phyloP scores from a whole-genome alignment of 53 echinoderm and acorn worm species.

The Henricia sp. region DNA sequence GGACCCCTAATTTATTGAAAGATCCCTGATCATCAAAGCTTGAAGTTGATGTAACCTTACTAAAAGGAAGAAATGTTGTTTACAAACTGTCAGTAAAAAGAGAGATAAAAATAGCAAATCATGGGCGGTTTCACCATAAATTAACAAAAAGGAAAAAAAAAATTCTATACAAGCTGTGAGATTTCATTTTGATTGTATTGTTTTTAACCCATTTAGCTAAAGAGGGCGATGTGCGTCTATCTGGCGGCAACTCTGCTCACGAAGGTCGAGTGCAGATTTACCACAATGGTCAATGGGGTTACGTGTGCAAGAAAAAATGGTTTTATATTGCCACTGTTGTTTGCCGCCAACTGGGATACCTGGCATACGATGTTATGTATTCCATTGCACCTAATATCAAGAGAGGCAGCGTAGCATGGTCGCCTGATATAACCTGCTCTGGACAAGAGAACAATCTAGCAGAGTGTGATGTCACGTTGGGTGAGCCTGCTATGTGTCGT shows the following conservation, averaged over 20 bases:
- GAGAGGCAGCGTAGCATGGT: background rate
- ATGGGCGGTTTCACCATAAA: no score
- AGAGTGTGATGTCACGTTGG: background rate
- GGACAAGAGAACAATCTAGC: background rate
- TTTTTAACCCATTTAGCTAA: background rate
- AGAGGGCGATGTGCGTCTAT: background rate
- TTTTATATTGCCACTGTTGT: background rate
- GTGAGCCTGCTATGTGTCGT: background rate
- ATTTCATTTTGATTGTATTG: no score
- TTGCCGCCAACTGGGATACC: constrained; percentile 14
- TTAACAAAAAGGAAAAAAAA: no score
- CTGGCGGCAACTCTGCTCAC: background rate
- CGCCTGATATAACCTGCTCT: background rate
- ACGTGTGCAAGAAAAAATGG: background rate
- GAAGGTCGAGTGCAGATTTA: constrained; percentile 4
- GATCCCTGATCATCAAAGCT: no score
- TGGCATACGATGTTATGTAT: background rate
- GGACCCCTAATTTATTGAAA: no score
- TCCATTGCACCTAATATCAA: background rate
- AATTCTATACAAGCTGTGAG: no score
- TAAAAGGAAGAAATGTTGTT: no score
- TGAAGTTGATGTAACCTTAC: no score
- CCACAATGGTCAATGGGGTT: constrained; percentile 14
- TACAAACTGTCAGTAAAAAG: no score
- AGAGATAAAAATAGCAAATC: no score